Evolutionary conservation across 2,113 vertebrate genomes (phyloP), one percentile per base, ranked within the genome.

Genomic region (Regulus satrapa): DNA sequence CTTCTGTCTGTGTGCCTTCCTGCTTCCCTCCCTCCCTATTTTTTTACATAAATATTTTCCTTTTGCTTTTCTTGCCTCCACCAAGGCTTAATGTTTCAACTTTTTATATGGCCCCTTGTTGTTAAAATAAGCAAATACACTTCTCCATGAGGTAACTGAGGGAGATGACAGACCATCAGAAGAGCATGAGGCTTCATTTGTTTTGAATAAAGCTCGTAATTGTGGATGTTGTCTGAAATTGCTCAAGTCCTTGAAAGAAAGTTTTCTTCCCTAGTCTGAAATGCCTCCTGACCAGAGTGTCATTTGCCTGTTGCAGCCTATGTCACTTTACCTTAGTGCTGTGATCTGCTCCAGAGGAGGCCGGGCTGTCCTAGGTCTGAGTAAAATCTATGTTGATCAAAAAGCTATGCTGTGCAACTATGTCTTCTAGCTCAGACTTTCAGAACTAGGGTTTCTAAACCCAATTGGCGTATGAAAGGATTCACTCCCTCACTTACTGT

Each of bases 21-120:
- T 43, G 2, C 8, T 14, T 75, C 6, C 8, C 7, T n/a, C 10
- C 3, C 5, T 26, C 38, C 19, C 13, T 31, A 6, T 23, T 74
- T 96, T 96, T 92, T 89, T 34, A 68, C 45, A 69, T 87, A 97
- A 96, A 89, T 87, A 96, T 90, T 91, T 88, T 52, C 46, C 34
- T 96, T 97, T 93, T 67, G 58, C 8, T 77, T 92, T 75, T 83
- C 46, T 54, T 84, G 63, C 28, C 66, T 92, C 31, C 62, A 34
- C 24, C 12, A 14, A 85, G n/a, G 32, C 43, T 66, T 79, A 74
- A 59, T 43, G 48, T 92, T 94, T 79, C 43, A 87, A 36, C 21
- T 32, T 31, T 94, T 94, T 92, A 61, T 58, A 55, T 1, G 14
- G 34, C 15, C 58, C 19, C 28, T 92, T 81, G 16, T 89, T 78